A percentile compares a stretch with the other conserved stretches of the same genome.
These are phyloP conservation scores for Trimorus sp. DNA, from an alignment of 2,888 invertebrate genomes.

Conservation along the genomic window DNA sequence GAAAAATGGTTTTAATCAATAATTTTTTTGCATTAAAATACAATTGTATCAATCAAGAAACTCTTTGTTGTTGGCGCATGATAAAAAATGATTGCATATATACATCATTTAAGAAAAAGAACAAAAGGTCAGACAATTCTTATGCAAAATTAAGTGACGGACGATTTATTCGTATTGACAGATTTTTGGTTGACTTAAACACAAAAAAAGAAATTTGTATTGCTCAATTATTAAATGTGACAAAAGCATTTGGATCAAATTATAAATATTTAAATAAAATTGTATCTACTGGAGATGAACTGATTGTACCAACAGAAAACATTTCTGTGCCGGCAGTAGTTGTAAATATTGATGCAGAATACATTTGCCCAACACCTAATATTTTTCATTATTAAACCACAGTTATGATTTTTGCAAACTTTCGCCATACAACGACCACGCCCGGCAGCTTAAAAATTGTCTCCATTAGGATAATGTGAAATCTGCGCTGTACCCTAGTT, in stretches of 20 bases:
- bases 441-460: no score
- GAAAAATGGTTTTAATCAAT: background rate
- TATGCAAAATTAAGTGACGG: constrained; percentile 6
- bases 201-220: constrained; percentile 7
- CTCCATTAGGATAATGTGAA: no score
- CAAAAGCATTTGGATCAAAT: background rate
- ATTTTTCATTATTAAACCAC: constrained; percentile 15
- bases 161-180: background rate
- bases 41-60: background rate
- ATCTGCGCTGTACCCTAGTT: no score
- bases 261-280: constrained; percentile 6
- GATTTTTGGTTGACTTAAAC: constrained; percentile 4
- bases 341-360: background rate
- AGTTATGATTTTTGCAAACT: background rate
- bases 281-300: background rate
- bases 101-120: constrained; percentile 6
- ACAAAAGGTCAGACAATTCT: constrained; percentile 15
- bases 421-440: no score
- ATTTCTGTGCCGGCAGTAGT: constrained; percentile 6
- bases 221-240: background rate
- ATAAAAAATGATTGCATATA: constrained; percentile 25
- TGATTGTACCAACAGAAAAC: background rate
- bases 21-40: background rate
- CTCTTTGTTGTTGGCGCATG: background rate
- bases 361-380: constrained; percentile 12